These are phyloP conservation scores for Tenthredo notha DNA, from an alignment of 2,888 invertebrate species.

Conservation along the genomic window DNA sequence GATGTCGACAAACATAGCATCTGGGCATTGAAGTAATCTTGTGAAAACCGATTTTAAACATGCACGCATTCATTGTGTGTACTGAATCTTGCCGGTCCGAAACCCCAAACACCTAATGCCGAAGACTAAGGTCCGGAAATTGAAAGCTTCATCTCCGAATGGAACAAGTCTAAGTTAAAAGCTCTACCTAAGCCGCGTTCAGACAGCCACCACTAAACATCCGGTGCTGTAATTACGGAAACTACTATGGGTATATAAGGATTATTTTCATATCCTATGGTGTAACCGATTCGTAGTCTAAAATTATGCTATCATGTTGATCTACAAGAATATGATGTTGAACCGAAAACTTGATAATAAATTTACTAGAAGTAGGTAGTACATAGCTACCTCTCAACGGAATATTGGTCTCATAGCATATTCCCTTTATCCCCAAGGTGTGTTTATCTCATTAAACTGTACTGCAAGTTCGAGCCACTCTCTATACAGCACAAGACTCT, in stretches of 20 bases:
- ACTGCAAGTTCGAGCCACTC: not conserved
- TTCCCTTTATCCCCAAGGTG: slow-evolving; percentile 6
- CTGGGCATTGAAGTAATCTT: slow-evolving; percentile 1
- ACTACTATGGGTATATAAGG: not conserved
- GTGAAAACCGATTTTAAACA: not conserved
- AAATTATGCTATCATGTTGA: not conserved
- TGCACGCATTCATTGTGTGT: not conserved
- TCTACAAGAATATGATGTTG: not conserved
- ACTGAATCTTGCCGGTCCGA: not conserved
- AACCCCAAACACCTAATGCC: not conserved
- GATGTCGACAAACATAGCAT: not conserved
- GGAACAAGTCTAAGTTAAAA: slow-evolving; percentile 21
- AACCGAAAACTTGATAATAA: slow-evolving; percentile 2
- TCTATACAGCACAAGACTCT: not conserved
- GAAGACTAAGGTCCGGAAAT: slow-evolving; percentile 21
- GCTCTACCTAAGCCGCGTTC: not conserved
- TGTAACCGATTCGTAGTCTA: not conserved
- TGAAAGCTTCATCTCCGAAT: slow-evolving; percentile 22
- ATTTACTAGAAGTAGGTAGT: not conserved
- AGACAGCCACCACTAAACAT: not conserved
- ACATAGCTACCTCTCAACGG: not conserved
- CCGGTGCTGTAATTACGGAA: slow-evolving; percentile 29
- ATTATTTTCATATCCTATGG: not conserved
- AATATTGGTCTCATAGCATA: slow-evolving; percentile 21
- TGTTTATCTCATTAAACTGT: slow-evolving; percentile 14